A percentile compares a stretch with the other conserved stretches of the same genome.
Evolutionary conservation across 37 sponge, comb jelly and placozoan species (phyloP).

Genomic region (Spongilla lacustris): DNA sequence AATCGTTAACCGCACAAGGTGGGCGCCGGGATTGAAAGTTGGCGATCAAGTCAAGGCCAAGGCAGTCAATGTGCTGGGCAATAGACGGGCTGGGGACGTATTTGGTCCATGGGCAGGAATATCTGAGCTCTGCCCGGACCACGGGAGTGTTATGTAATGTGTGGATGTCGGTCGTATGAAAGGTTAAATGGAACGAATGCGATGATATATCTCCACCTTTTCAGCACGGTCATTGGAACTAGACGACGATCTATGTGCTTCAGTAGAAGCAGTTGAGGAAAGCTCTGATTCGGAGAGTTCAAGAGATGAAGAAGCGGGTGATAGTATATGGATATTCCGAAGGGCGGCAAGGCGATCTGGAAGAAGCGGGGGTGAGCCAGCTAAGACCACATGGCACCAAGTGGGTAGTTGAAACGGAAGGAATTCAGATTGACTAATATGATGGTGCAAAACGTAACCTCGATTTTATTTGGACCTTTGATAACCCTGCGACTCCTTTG

Average conservation of each 20-base stretch:
- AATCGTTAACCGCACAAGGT: too few relatives aligned
- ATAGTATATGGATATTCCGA: not conserved
- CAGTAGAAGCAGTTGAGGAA: not conserved
- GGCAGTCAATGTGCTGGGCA: conserved; percentile 1
- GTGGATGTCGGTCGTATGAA: not conserved
- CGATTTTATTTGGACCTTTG: not conserved
- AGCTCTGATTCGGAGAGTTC: not conserved
- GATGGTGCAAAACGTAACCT: not conserved
- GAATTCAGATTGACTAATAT: not conserved
- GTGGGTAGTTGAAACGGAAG: not conserved
- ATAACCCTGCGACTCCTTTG: too few relatives aligned
- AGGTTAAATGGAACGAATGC: not conserved
- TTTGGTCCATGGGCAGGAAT: not conserved
- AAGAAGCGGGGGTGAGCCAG: not conserved
- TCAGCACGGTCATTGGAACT: not conserved
- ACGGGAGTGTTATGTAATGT: not conserved
- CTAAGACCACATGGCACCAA: not conserved
- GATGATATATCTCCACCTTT: not conserved
- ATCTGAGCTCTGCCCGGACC: not conserved
- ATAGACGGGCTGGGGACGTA: not conserved
- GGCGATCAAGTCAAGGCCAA: not conserved
- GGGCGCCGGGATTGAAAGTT: not conserved
- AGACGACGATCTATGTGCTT: not conserved
- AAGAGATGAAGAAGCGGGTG: not conserved
- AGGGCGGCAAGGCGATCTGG: not conserved